Conservation (phyloP, 2,113 vertebrate species). For the Seriola rivoliana region DNA sequence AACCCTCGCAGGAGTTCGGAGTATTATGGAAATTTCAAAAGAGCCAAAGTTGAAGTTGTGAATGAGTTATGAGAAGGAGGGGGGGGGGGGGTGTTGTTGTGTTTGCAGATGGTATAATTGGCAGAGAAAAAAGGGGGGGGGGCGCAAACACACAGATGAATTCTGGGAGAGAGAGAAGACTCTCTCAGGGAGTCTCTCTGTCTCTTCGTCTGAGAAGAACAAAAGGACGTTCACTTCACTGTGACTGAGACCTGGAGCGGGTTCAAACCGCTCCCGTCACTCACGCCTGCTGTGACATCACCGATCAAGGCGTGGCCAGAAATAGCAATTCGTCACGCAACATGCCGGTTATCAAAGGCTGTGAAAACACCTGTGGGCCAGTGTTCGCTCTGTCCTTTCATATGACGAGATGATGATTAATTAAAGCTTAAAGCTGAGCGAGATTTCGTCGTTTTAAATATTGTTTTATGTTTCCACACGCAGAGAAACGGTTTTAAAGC, state of each 20-base stretch:
- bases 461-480: too few species aligned
- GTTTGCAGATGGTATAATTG: slow-evolving; percentile 42
- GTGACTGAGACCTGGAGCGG: too few species aligned
- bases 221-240: too few species aligned
- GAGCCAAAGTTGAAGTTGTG: slow-evolving; percentile 47
- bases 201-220: too few species aligned
- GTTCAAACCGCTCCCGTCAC: neutral
- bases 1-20: slow-evolving; percentile 56
- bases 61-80: slow-evolving; percentile 56
- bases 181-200: neutral
- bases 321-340: too few species aligned
- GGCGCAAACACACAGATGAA: slow-evolving; percentile 24
- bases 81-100: slow-evolving; percentile 16
- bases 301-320: neutral
- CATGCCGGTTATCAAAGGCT: too few species aligned
- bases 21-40: slow-evolving; percentile 61
- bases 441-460: too few species aligned
- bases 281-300: neutral
- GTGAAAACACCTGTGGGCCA: too few species aligned
- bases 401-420: too few species aligned
- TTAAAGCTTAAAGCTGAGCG: too few species aligned
- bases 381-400: too few species aligned
- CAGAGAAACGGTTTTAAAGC: too few species aligned
- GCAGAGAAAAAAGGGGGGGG: neutral
- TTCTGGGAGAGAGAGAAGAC: slow-evolving; percentile 33